A percentile compares a stretch with the other conserved stretches of the same genome.
These are phyloP conservation scores for Darevskia mixta DNA, from an alignment of 2,797 vertebrate genomes.

Conservation along the genomic window DNA sequence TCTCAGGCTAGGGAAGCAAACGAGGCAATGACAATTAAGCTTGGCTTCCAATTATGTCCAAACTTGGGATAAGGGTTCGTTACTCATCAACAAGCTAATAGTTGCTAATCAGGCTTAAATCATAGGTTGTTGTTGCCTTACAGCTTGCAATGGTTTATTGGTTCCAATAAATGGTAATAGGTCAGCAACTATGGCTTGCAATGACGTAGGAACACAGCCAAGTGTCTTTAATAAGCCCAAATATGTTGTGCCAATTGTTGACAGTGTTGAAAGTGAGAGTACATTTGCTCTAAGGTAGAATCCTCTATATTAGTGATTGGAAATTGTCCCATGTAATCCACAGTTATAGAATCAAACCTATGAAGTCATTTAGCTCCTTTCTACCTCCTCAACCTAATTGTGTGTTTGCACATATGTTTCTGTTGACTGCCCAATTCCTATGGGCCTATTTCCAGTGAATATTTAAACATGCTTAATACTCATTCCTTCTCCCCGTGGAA, in stretches of 20 bases:
- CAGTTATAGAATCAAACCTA: background rate
- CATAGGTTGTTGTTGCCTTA: no score
- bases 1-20: no score
- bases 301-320: background rate
- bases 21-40: no score
- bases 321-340: background rate
- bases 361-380: background rate
- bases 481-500: background rate
- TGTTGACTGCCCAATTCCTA: background rate
- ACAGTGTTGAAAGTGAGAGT: background rate
- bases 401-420: background rate
- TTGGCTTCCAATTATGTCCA: no score
- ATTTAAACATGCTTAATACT: background rate
- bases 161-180: no score
- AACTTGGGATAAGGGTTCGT: no score
- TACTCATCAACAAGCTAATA: no score
- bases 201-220: no score
- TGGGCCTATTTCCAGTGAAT: background rate
- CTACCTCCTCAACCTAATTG: background rate
- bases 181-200: no score
- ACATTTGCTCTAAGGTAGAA: background rate
- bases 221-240: background rate
- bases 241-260: background rate
- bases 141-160: no score
- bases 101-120: no score